Conservation (phyloP, 2,888 invertebrate genomes). For the Ochropacha duplaris region DNA sequence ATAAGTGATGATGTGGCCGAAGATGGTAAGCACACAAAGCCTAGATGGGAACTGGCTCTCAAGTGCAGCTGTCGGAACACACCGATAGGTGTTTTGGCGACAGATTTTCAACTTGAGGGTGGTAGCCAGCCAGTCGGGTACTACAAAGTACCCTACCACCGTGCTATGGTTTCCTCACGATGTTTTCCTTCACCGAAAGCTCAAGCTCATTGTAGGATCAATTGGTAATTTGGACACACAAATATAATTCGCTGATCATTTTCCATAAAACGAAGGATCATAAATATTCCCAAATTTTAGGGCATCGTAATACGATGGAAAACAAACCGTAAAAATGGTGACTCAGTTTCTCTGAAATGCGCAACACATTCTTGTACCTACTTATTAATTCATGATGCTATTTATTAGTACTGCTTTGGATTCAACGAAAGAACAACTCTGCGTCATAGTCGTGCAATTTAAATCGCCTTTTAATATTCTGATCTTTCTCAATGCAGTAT, state of each 20-base stretch:
- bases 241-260: slow-evolving; percentile 19
- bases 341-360: slow-evolving; percentile 20
- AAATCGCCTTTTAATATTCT: background rate
- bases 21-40: too few relatives aligned
- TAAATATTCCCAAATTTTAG: slow-evolving; percentile 31
- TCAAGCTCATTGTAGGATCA: too few relatives aligned
- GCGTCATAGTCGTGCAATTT: background rate
- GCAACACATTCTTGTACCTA: slow-evolving; percentile 8
- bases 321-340: slow-evolving; percentile 34
- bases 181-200: too few relatives aligned
- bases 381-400: background rate
- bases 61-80: too few relatives aligned
- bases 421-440: background rate
- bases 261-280: slow-evolving; percentile 24
- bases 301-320: slow-evolving; percentile 25
- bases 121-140: too few relatives aligned
- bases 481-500: background rate
- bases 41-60: too few relatives aligned
- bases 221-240: slow-evolving; percentile 7
- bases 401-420: background rate
- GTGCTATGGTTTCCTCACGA: too few relatives aligned
- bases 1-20: too few relatives aligned
- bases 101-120: too few relatives aligned
- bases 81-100: too few relatives aligned
- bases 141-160: too few relatives aligned